Conservation (phyloP, 1,140 invertebrate species). For the Aplysia californica region DNA sequence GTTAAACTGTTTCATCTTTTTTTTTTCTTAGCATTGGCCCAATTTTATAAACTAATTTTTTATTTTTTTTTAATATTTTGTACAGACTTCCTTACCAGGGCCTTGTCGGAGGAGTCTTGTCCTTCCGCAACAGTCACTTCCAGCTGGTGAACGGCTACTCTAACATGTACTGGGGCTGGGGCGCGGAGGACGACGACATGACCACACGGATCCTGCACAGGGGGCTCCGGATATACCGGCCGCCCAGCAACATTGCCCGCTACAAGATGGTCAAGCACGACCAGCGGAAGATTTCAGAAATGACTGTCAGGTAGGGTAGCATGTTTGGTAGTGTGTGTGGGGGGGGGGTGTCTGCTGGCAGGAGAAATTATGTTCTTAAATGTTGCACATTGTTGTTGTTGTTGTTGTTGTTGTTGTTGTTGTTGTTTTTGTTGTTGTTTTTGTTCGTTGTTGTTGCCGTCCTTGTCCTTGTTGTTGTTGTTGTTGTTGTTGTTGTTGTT, state of each 20-base stretch:
- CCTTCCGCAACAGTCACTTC: constrained; percentile 74
- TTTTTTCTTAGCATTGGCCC: too few relatives aligned
- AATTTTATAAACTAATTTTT: too few relatives aligned
- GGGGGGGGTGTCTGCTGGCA: too few relatives aligned
- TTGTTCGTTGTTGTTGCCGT: too few relatives aligned
- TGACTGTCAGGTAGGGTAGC: constrained; percentile 13
- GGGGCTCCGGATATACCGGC: constrained; percentile 57
- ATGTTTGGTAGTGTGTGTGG: too few relatives aligned
- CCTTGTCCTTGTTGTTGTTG: too few relatives aligned
- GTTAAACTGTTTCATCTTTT: too few relatives aligned
- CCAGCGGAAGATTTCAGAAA: constrained; percentile 56
- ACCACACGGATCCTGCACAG: constrained; percentile 61
- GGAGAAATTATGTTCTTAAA: too few relatives aligned
- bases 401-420: constrained; percentile 24
- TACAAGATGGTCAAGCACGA: constrained; percentile 66
- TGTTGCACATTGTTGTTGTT: constrained; percentile 14
- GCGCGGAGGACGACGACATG: constrained; percentile 38
- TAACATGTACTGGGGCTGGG: constrained; percentile 89
- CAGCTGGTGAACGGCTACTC: constrained; percentile 88
- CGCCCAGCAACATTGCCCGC: constrained; percentile 52
- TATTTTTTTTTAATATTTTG: background rate
- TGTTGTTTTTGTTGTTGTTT: too few relatives aligned
- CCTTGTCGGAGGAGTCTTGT: constrained; percentile 83
- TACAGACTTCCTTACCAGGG: constrained; percentile 86
- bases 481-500: too few relatives aligned